A percentile compares a stretch with the other conserved stretches of the same genome.
Conservation (phyloP, 2,888 invertebrate species). For the Agriopis leucophaearia region DNA sequence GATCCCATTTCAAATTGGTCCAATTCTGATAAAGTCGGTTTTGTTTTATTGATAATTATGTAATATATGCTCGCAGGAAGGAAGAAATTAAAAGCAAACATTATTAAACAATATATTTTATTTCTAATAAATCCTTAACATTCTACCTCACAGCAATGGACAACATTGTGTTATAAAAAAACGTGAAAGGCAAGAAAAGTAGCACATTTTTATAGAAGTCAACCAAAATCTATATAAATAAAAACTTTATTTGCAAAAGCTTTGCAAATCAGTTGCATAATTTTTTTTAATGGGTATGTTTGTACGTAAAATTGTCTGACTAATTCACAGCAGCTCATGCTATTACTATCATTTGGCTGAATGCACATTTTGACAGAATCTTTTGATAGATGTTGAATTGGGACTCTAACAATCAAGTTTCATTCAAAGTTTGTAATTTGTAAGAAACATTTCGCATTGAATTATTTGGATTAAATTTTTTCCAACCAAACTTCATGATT, state of each 20-base stretch:
- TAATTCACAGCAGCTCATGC: no score
- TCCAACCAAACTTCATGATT: neutral
- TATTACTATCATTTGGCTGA: no score
- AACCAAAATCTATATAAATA: neutral
- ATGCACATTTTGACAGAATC: no score
- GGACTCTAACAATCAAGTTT: no score
- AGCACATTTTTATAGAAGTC: slow-evolving; percentile 20
- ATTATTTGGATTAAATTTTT: neutral
- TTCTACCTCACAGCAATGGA: slow-evolving; percentile 39
- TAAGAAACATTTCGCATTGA: neutral
- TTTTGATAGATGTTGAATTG: no score
- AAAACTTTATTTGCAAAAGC: no score
- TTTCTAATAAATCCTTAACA: slow-evolving; percentile 41
- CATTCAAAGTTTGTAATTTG: neutral
- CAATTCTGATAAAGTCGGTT: no score
- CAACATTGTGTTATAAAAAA: slow-evolving; percentile 27
- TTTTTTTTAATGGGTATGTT: no score
- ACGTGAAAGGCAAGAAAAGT: slow-evolving; percentile 23
- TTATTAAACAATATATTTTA: slow-evolving; percentile 34
- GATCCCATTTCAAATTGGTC: no score
- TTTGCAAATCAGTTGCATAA: no score
- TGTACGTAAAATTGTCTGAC: no score
- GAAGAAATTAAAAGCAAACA: neutral
- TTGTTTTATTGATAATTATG: no score
- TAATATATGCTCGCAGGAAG: neutral